These are phyloP conservation scores for Leptinotarsa peninsularis DNA, from an alignment of 2,888 invertebrate genomes.

Conservation along the genomic window DNA sequence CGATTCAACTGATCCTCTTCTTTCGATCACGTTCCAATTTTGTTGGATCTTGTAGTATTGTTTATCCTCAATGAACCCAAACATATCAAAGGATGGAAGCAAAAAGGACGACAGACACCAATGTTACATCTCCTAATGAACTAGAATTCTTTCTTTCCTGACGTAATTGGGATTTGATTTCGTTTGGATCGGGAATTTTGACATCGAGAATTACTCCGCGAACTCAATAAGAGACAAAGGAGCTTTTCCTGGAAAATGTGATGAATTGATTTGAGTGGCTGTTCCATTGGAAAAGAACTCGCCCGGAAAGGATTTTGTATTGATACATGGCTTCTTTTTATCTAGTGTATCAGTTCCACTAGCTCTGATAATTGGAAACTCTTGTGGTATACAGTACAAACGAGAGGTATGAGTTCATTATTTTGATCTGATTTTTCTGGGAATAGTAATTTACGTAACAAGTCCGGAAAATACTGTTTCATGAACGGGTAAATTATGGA, in stretches of 20 bases:
- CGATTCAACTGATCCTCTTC: not conserved
- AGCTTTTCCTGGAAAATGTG: not conserved
- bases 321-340: too few species aligned
- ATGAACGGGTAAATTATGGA: too few species aligned
- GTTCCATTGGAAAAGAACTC: not conserved
- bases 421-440: too few species aligned
- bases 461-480: too few species aligned
- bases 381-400: too few species aligned
- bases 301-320: not conserved
- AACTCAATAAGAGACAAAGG: conserved; percentile 24
- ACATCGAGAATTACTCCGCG: conserved; percentile 31
- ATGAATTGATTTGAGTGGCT: conserved; percentile 23
- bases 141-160: conserved; percentile 17
- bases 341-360: too few species aligned
- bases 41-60: conserved; percentile 6
- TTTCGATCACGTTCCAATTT: not conserved
- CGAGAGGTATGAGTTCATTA: too few species aligned
- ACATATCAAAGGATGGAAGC: conserved; percentile 25
- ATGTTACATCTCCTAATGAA: conserved; percentile 20
- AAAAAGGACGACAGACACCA: conserved; percentile 10
- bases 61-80: conserved; percentile 21
- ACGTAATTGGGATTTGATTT: conserved; percentile 29
- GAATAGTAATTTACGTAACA: too few species aligned
- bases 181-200: conserved; percentile 32
- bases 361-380: too few species aligned